Evolutionary conservation across 2,888 invertebrate species (phyloP), one percentile per base, ranked within the genome.

Genomic region (Brachynemurus nebulosus): DNA sequence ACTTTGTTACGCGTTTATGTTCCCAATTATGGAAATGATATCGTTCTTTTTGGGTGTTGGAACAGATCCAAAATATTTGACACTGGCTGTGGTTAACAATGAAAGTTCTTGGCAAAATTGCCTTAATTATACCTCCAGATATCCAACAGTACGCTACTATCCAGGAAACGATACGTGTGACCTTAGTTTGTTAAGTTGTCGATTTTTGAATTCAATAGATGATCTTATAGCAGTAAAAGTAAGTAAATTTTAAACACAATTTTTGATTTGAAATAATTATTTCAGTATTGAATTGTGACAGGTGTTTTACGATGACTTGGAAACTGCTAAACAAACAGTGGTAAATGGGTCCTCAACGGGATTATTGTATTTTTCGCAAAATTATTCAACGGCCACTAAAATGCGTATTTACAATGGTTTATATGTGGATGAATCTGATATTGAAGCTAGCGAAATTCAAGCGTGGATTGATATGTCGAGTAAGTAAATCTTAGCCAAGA

Each of bases 1-100:
- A 27, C 66, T 91, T 20, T 63, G 82, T 49, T 92, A 92, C 62
- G 78, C 89, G 49, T 65, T 90, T 47, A 54, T 86, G 45, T 81
- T 92, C 57, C 92, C 92, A 11, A 66, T 91, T 12, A 67, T 90
- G 18, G 82, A 91, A 72, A 72, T 83, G 48, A 68, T 78, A 33
- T 71, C 84, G 27, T 91, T 92, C 63, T 83, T 89, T 64, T 61
- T 80, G 45, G 81, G 89, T 20, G 76, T 89, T 42, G 89, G 89
- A 1, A 75, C 76, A 40, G 82, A 89, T 54, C 84, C 86, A 0
- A 69, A 70, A 41, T 75, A 76, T 45, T 66, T 92, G 0, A 70
- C 72, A 40, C 54, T 93, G 27, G 90, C 80, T 0, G 71, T 92
- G 1, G 80, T 89, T 17, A 90, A 90, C 56, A 71, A 83, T 1